Percentiles rank a stretch among this genome's conserved stretches.
Evolutionary conservation across 2,797 vertebrate species (phyloP).

Genomic region (Sorex maritimensis): DNA sequence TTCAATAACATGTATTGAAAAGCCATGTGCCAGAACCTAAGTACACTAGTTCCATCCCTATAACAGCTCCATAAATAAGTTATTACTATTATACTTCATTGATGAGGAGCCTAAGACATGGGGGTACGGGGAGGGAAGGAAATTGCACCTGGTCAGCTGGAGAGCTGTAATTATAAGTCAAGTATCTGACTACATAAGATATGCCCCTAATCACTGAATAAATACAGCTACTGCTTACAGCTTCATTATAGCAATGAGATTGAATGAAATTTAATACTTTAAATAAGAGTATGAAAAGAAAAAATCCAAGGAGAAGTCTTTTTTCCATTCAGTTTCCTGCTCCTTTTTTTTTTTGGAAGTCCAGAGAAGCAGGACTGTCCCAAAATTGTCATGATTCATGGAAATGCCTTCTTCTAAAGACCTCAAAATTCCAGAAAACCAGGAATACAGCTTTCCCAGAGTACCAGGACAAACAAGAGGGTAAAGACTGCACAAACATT

Average conservation of each 20-base stretch:
- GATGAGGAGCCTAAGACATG: background rate
- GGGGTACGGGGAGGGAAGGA: background rate
- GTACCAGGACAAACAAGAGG: too few species aligned
- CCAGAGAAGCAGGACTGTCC: background rate
- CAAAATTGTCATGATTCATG: background rate
- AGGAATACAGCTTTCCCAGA: background rate
- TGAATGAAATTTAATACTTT: slow-evolving; percentile 2
- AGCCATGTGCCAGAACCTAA: background rate
- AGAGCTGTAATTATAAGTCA: slow-evolving; percentile 27
- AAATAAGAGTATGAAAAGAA: background rate
- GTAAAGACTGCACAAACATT: too few species aligned
- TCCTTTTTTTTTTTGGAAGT: background rate
- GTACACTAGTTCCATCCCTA: background rate
- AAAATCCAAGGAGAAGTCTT: background rate
- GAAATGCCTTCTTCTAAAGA: background rate
- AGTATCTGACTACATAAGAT: background rate
- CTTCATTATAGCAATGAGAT: background rate
- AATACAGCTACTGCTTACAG: background rate
- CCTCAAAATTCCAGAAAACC: background rate
- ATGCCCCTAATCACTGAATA: background rate
- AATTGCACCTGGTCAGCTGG: background rate
- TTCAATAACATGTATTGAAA: slow-evolving; percentile 2
- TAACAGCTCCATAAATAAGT: background rate
- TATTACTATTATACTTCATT: background rate
- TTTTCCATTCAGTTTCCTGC: background rate